Evolutionary conservation across 2,113 vertebrate species (phyloP), one percentile per base, ranked within the genome.

Genomic region (Danionella cerebrum): DNA sequence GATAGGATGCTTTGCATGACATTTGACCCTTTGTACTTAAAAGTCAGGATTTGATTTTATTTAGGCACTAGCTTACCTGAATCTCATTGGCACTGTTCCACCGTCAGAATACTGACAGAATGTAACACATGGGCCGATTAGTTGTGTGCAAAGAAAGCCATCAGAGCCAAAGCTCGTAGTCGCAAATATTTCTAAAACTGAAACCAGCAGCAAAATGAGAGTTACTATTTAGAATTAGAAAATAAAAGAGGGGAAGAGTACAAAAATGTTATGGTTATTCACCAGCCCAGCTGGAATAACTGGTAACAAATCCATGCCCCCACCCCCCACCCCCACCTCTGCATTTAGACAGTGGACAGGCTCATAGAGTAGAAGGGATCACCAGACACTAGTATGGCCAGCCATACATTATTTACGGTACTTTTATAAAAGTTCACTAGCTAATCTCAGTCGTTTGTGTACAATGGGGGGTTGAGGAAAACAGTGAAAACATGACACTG

Each of bases 281-380:
- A 38, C 64, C 73, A 58, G 69, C 11, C 73, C 73, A 52, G 73
- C 68, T 62, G 67, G 68, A 60, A 42, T 51, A 69, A 18, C 1
- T 29, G 41, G 19, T 18, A 55, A 31, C 19, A 18, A 42, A 38
- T 48, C 21, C 38, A 4, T 10, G 13, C 33, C 39, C n/a, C 21
- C 38, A 4, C 5, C 6, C 33, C 39, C n/a, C n/a, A n/a, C n/a
- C n/a, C n/a, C n/a, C 47, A 54, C 11, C 44, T 33, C 21, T 36
- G 25, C 27, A 41, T 13, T 29, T 10, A 21, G 7, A 59, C 8
- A 47, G 22, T 67, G 44, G 33, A 36, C 31, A 7, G 12, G 35
- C 19, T 47, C 47, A 19, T 47, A n/a, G 22, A 4, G 3, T 22
- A 31, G 21, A 71, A 57, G 18, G 27, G 21, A 19, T 16, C 29